These are phyloP conservation scores for Nebria salina DNA, from an alignment of 2,888 invertebrate genomes.

Conservation along the genomic window DNA sequence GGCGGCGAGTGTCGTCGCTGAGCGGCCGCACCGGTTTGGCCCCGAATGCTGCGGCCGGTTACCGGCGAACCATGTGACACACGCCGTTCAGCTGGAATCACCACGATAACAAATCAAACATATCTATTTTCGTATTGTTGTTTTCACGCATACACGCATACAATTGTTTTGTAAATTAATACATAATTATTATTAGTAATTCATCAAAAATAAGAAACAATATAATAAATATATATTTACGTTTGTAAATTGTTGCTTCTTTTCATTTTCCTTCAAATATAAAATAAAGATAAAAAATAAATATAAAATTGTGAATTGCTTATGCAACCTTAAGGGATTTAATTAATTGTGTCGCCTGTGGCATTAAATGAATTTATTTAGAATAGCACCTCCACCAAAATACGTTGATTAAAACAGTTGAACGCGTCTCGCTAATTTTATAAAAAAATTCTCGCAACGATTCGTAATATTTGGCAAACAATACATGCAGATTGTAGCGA, in stretches of 20 bases:
- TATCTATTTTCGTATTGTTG: conserved; percentile 47
- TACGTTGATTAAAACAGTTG: too few relatives aligned
- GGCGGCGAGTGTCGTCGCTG: conserved; percentile 37
- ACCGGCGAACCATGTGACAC: conserved; percentile 45
- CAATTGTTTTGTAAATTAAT: conserved; percentile 41
- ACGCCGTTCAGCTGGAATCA: neutral
- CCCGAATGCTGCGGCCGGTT: conserved; percentile 23
- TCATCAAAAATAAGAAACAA: conserved; percentile 9
- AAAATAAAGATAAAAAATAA: too few relatives aligned
- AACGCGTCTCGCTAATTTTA: too few relatives aligned
- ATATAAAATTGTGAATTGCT: too few relatives aligned
- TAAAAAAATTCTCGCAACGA: neutral
- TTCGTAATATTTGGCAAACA: too few relatives aligned
- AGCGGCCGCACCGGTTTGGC: conserved; percentile 26
- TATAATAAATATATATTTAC: conserved; percentile 46
- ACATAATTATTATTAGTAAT: neutral
- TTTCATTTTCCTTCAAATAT: neutral
- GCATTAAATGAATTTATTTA: too few relatives aligned
- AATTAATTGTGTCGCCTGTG: too few relatives aligned
- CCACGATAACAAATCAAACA: conserved; percentile 28
- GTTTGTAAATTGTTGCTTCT: conserved; percentile 29
- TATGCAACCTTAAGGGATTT: too few relatives aligned
- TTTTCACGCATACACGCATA: conserved; percentile 26
- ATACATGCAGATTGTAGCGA: neutral
- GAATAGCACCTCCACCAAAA: too few relatives aligned